These are phyloP conservation scores for Strigops habroptila DNA, from an alignment of 2,113 vertebrate species.

Conservation along the genomic window DNA sequence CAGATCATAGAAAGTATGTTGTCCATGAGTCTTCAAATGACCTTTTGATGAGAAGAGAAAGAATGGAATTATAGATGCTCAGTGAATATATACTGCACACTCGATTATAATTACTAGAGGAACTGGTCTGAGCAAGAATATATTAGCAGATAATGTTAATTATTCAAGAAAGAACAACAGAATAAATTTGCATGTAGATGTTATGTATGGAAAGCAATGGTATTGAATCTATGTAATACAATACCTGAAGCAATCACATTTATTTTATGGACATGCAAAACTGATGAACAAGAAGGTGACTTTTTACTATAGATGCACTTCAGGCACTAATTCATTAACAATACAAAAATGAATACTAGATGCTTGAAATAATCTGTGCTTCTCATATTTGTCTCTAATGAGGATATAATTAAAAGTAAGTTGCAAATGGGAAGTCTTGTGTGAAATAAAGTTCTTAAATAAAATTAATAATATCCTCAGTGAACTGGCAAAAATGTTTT, in stretches of 20 bases:
- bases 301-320: slow-evolving; percentile 50
- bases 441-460: slow-evolving; percentile 57
- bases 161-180: slow-evolving; percentile 63
- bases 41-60: slow-evolving; percentile 21
- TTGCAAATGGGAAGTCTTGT: slow-evolving; percentile 59
- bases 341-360: slow-evolving; percentile 66
- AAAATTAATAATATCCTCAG: slow-evolving; percentile 47
- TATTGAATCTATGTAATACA: not conserved
- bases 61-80: slow-evolving; percentile 20
- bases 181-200: slow-evolving; percentile 66
- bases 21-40: slow-evolving; percentile 24
- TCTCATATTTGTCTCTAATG: slow-evolving; percentile 65
- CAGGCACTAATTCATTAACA: slow-evolving; percentile 66
- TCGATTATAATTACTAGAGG: slow-evolving; percentile 36
- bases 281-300: slow-evolving; percentile 55
- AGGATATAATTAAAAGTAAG: slow-evolving; percentile 69
- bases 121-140: slow-evolving; percentile 31
- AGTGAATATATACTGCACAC: slow-evolving; percentile 22
- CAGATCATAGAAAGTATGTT: not conserved
- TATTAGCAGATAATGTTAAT: slow-evolving; percentile 57
- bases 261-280: slow-evolving; percentile 33
- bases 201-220: slow-evolving; percentile 29
- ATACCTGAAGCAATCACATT: slow-evolving; percentile 40
- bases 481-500: slow-evolving; percentile 25
- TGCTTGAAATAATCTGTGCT: slow-evolving; percentile 58